A percentile compares a stretch with the other conserved stretches of the same genome.
Conservation (phyloP, 2,888 invertebrate genomes). For the Caradrina kadenii region DNA sequence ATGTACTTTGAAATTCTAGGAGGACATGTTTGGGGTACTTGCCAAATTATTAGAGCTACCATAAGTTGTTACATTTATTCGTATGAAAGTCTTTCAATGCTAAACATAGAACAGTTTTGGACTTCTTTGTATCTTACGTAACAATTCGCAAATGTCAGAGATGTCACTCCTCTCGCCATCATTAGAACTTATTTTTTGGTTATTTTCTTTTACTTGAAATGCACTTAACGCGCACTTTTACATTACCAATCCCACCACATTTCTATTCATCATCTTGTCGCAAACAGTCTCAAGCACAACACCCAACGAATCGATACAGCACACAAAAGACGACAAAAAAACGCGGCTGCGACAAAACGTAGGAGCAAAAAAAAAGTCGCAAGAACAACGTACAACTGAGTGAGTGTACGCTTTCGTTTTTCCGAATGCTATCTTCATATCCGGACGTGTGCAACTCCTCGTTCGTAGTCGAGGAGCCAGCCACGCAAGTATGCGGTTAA, state of each 20-base stretch:
- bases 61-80: too few species aligned
- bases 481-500: slow-evolving; percentile 49
- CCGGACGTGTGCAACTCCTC: slow-evolving; percentile 75
- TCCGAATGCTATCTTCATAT: slow-evolving; percentile 88
- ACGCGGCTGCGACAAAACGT: slow-evolving; percentile 72
- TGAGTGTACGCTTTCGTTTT: slow-evolving; percentile 81
- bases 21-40: neutral
- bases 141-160: too few species aligned
- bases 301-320: slow-evolving; percentile 76
- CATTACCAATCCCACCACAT: slow-evolving; percentile 27
- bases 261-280: slow-evolving; percentile 60
- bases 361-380: slow-evolving; percentile 72
- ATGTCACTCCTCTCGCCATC: too few species aligned
- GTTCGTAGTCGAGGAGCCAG: slow-evolving; percentile 54
- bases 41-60: neutral
- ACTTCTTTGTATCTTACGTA: too few species aligned
- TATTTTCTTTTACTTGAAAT: neutral
- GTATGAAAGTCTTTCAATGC: too few species aligned
- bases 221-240: neutral
- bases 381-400: slow-evolving; percentile 81
- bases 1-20: slow-evolving; percentile 2
- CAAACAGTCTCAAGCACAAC: slow-evolving; percentile 66
- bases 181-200: neutral
- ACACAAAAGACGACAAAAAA: slow-evolving; percentile 79
- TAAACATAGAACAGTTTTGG: too few species aligned